Conservation (phyloP, 2,113 vertebrate species). For the Caloenas nicobarica region DNA sequence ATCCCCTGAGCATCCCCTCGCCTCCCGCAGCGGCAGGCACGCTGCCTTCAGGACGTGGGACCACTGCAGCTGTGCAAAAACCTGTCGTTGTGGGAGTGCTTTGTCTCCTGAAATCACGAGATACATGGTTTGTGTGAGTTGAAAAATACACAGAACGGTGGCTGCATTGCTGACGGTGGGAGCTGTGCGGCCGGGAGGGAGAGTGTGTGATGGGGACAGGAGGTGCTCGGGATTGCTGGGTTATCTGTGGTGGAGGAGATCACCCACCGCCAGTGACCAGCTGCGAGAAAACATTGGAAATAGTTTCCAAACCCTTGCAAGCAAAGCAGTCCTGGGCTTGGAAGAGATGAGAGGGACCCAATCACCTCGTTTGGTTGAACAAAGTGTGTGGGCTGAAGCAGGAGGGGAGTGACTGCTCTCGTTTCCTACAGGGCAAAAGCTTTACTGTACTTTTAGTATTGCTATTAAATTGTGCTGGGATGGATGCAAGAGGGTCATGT, state of each 20-base stretch:
- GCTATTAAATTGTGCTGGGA: background rate
- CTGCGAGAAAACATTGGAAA: background rate
- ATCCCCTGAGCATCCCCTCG: background rate
- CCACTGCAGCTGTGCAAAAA: background rate
- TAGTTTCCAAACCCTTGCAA: background rate
- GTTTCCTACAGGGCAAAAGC: background rate
- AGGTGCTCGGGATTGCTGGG: background rate
- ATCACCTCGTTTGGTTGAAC: background rate
- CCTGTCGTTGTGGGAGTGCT: background rate
- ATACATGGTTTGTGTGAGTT: background rate
- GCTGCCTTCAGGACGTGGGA: background rate
- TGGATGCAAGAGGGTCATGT: background rate
- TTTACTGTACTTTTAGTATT: background rate
- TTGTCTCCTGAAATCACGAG: background rate
- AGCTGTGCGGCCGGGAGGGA: accelerated
- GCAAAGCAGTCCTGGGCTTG: background rate
- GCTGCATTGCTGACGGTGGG: background rate
- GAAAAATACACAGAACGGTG: accelerated
- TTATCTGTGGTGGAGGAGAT: background rate
- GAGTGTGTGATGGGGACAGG: accelerated
- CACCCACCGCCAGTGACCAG: background rate
- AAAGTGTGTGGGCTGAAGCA: background rate
- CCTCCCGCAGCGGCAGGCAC: accelerated
- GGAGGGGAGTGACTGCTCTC: background rate
- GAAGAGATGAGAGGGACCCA: background rate